Percentiles rank a stretch among this genome's conserved stretches.
Conservation (phyloP, 1,140 invertebrate species). For the Hermatobates lingyangjiaoensis region DNA sequence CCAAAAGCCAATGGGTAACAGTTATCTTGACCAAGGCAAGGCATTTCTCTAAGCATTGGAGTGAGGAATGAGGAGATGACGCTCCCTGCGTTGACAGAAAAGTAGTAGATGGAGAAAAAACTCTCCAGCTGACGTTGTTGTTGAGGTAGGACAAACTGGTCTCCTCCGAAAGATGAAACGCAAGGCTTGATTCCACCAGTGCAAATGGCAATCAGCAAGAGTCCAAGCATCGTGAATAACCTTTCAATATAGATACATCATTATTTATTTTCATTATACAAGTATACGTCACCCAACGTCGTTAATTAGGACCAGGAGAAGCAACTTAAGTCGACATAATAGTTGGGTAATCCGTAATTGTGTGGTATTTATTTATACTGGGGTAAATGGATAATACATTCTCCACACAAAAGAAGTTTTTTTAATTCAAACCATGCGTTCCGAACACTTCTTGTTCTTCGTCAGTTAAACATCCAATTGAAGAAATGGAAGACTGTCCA, state of each 20-base stretch:
- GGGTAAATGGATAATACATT: too few species aligned
- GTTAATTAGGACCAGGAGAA: too few species aligned
- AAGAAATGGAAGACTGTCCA: too few species aligned
- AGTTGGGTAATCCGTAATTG: too few species aligned
- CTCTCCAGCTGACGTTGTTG: slow-evolving; percentile 52
- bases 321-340: too few species aligned
- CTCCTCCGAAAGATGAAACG: slow-evolving; percentile 90
- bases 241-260: slow-evolving; percentile 25
- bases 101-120: slow-evolving; percentile 89
- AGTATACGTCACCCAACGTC: too few species aligned
- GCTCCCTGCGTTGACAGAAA: slow-evolving; percentile 81
- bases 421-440: too few species aligned
- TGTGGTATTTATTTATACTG: too few species aligned
- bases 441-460: too few species aligned
- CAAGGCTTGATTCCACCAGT: slow-evolving; percentile 96
- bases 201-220: slow-evolving; percentile 67
- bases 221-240: slow-evolving; percentile 51
- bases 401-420: too few species aligned
- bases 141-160: slow-evolving; percentile 73
- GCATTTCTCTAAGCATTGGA: slow-evolving; percentile 59
- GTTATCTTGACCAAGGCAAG: slow-evolving; percentile 58
- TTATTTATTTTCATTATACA: too few species aligned
- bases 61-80: slow-evolving; percentile 78
- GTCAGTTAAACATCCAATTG: too few species aligned
- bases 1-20: slow-evolving; percentile 88